Evolutionary conservation across 2,797 vertebrate genomes (phyloP), one percentile per base, ranked within the genome.

Genomic region (Spinibarbus caldwelli): DNA sequence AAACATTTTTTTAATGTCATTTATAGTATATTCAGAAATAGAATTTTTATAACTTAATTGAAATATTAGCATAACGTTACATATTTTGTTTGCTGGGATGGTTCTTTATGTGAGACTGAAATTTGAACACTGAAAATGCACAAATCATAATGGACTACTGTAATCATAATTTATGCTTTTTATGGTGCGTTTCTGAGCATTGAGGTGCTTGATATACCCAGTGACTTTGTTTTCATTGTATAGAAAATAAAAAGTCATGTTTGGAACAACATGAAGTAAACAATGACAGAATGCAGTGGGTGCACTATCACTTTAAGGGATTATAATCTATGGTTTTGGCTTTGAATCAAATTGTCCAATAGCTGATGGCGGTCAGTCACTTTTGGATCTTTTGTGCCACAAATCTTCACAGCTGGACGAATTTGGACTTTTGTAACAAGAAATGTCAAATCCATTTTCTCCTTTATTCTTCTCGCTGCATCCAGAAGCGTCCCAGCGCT

Each of bases 401-500:
- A 29, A n/a, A 11, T 62, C 54, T 19, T 19, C 36, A 17, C 34
- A 26, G 64, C 64, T 71, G 66, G 66, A 81, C 0, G 1, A 17
- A 57, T 80, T 75, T 10, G 3, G 9, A 10, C 17, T 0, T 70
- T 29, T 49, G 3, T 19, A 59, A 47, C 43, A 80, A n/a, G 7
- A 84, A 52, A 31, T 45, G 57, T 47, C 76, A 54, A 57, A 34
- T n/a, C 19, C 15, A 67, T 83, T 52, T 73, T 68, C 57, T 62
- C 31, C 11, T 31, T 68, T 73, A 68, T 82, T 67, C 15, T 38
- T 9, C 67, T 81, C 9, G 29, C 8, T 29, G 64, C 12, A 9
- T 82, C 49, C 68, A 47, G 76, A 78, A 72, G 8, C 59, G 78
- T 89, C 86, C 82, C 92, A 87, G 89, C 64, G 88, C 89, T 86